Conservation (phyloP, 2,888 invertebrate genomes). For the Noctua janthina region DNA sequence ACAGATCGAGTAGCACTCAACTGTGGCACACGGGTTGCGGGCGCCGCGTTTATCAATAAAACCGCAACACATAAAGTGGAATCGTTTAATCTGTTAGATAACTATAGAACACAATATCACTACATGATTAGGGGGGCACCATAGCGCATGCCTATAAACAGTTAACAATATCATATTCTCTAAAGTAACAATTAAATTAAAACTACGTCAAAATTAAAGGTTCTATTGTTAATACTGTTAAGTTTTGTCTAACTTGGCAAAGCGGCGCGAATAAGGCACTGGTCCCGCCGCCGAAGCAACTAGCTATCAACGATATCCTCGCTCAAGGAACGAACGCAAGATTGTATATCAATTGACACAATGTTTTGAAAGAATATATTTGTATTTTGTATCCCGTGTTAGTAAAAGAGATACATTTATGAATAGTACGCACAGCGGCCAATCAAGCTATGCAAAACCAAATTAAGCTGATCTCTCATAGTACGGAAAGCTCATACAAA, state of each 20-base stretch:
- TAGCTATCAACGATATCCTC: background rate
- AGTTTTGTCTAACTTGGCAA: background rate
- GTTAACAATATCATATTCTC: constrained; percentile 47
- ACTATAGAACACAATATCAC: constrained; percentile 47
- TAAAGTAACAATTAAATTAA: constrained; percentile 25
- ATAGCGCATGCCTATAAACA: constrained; percentile 38
- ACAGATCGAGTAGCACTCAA: constrained; percentile 25
- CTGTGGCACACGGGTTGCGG: constrained; percentile 1
- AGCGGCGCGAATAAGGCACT: background rate
- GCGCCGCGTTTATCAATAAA: constrained; percentile 44
- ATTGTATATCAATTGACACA: background rate
- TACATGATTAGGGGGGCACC: constrained; percentile 51
- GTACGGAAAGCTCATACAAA: no score
- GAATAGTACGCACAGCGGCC: background rate
- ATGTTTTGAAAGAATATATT: no score
- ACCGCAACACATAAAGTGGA: constrained; percentile 39
- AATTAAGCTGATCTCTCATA: no score
- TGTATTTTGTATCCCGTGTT: background rate
- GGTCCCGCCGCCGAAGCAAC: background rate
- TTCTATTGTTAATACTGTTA: constrained; percentile 51
- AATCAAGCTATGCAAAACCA: no score
- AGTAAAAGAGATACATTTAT: background rate
- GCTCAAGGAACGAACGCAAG: background rate
- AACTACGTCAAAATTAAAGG: constrained; percentile 44
- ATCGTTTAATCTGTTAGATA: constrained; percentile 62